Base-by-base conservation (phyloP, 2,113 vertebrate species). In the Coturnix japonica region DNA sequence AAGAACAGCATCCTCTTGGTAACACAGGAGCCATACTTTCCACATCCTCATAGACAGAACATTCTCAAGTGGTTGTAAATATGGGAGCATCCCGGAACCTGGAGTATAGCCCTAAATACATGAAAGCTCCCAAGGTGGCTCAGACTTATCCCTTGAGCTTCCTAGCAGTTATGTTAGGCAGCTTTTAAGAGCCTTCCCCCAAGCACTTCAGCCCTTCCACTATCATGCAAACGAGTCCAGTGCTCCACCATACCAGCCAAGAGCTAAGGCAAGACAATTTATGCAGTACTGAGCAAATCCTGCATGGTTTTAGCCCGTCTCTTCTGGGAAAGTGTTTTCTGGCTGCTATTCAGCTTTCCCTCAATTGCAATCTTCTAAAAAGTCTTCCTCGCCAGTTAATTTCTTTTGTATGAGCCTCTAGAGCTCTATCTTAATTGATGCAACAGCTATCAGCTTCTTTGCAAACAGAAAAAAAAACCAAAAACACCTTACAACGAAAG, bases 171-270 rank as follows among this genome's bases (percentile, higher is more conserved):
- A 83, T 70, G 25, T 51, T 23, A 77, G 47, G 56, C 33, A 91
- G 90, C 91, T 94, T 93, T 95, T 83, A 92, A 83, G 61, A 80
- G 22, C 33, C 64, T 81, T 87, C 67, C 89, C 54, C 11, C 64
- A 85, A 76, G 94, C 85, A 91, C 90, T 95, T 91, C 94, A 74
- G 80, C 74, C 72, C 82, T 91, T 80, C 64, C 49, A 86, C 35
- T 54, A 46, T 28, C 57, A 70, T 31, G 35, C 49, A 94, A 87
- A 92, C 10, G 11, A 92, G 54, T 63, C 81, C 80, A 91, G 80
- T 1, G 4, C 85, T 85, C 37, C 51, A 39, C 18, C 35, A 16
- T 16, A 73, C n/a, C 37, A 87, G 74, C 75, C 76, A 77, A 79
- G 64, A 95, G 60, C 75, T 49, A 63, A 81, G 63, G 54, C 74